Conservation (phyloP, 2,113 vertebrate genomes). For the Muntiacus muntjak region DNA sequence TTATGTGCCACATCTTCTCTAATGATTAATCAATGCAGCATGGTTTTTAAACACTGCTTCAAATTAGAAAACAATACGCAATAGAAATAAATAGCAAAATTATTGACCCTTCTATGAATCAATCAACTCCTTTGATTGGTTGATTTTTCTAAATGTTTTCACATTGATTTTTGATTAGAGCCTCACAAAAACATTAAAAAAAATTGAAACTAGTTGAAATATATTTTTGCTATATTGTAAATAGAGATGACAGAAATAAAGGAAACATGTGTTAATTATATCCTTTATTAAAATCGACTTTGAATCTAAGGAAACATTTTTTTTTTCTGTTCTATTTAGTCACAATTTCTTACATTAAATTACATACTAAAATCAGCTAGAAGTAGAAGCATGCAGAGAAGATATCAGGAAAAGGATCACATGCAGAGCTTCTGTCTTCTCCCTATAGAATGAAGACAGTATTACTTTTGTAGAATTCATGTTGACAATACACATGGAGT, state of each 20-base stretch:
- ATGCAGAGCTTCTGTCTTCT: neutral
- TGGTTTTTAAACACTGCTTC: neutral
- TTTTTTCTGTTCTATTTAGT: neutral
- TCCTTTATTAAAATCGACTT: neutral
- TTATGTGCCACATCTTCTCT: neutral
- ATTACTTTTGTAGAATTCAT: neutral
- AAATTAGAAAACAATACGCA: neutral
- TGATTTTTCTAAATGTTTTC: neutral
- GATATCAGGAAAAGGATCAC: neutral
- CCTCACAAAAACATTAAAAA: neutral
- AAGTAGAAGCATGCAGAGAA: neutral
- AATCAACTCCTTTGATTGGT: neutral
- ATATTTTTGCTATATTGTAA: neutral
- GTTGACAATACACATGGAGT: neutral
- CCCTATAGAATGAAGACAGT: neutral
- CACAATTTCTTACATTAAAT: neutral
- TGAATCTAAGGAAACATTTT: neutral
- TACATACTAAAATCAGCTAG: neutral
- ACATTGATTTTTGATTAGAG: neutral
- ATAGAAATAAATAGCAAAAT: neutral
- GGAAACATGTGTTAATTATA: neutral
- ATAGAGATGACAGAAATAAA: neutral
- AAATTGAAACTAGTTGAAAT: neutral
- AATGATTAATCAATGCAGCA: neutral
- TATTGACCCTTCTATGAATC: neutral